phyloP scores from a whole-genome alignment of 2,888 invertebrate species.

The Cantharis rustica region DNA sequence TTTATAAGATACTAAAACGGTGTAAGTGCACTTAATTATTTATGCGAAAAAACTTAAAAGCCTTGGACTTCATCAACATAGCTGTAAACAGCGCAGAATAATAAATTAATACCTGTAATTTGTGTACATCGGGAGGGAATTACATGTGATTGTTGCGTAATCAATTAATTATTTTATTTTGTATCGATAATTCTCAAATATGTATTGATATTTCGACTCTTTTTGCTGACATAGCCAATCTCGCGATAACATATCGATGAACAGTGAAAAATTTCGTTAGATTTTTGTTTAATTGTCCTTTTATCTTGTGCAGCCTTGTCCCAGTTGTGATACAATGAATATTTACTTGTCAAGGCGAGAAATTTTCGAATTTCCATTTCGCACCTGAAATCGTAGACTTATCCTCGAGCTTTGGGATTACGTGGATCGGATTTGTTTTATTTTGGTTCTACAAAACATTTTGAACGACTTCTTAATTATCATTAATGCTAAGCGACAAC shows the following conservation, averaged over 20 bases:
- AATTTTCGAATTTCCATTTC: neutral
- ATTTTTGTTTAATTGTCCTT: neutral
- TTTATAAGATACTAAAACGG: neutral
- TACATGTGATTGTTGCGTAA: neutral
- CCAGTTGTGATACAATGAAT: neutral
- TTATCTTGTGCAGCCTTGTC: neutral
- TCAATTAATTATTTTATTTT: neutral
- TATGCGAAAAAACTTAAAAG: neutral
- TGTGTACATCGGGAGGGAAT: neutral
- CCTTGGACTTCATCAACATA: slow-evolving; percentile 1
- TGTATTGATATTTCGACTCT: neutral
- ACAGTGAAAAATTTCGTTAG: neutral
- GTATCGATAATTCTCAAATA: neutral
- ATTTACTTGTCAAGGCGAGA: neutral
- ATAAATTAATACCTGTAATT: slow-evolving; percentile 1
- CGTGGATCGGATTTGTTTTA: neutral
- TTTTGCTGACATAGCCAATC: neutral
- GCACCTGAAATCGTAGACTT: neutral
- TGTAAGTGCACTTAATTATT: neutral
- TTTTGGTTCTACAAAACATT: neutral
- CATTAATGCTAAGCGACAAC: neutral
- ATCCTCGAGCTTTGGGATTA: neutral
- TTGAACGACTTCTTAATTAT: neutral
- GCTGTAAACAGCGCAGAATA: neutral
- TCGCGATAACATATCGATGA: neutral